These are phyloP conservation scores for Drosophila eohydei DNA, from an alignment of 2,888 invertebrate genomes.

Conservation along the genomic window DNA sequence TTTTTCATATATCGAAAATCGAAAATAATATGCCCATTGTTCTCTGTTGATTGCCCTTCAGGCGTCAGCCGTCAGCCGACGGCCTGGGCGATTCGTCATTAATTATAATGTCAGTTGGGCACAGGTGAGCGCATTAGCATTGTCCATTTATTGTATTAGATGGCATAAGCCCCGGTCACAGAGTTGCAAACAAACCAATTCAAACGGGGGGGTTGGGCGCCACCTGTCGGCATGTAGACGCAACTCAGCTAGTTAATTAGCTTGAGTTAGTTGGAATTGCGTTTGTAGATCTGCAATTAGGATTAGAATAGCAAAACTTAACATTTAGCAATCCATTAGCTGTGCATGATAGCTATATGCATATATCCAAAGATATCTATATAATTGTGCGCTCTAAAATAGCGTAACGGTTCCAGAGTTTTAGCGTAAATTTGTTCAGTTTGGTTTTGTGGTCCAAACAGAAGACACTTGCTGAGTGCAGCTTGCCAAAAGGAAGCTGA, in stretches of 20 bases:
- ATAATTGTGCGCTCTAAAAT: constrained; percentile 28
- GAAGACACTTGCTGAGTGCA: constrained; percentile 74
- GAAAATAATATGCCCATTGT: constrained; percentile 56
- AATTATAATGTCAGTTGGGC: constrained; percentile 71
- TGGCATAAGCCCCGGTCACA: constrained; percentile 25
- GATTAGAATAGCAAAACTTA: constrained; percentile 2
- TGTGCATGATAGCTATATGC: background rate
- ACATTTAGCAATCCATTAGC: constrained; percentile 1
- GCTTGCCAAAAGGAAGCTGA: constrained; percentile 83
- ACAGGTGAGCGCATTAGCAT: constrained; percentile 69
- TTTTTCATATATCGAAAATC: constrained; percentile 62
- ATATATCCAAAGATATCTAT: background rate
- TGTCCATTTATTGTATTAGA: constrained; percentile 66
- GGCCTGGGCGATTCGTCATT: constrained; percentile 62
- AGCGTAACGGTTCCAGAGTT: constrained; percentile 73
- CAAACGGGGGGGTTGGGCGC: constrained; percentile 9
- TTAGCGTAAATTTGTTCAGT: constrained; percentile 27
- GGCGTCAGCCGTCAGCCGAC: constrained; percentile 17
- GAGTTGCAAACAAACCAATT: background rate
- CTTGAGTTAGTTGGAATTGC: constrained; percentile 11
- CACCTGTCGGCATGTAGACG: constrained; percentile 41
- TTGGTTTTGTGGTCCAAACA: constrained; percentile 50
- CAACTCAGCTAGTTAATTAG: constrained; percentile 22
- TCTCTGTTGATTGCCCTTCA: constrained; percentile 58
- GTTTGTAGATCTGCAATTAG: background rate